These are phyloP conservation scores for Holothuria scabra DNA, from an alignment of 53 echinoderm and acorn worm genomes.

Conservation along the genomic window DNA sequence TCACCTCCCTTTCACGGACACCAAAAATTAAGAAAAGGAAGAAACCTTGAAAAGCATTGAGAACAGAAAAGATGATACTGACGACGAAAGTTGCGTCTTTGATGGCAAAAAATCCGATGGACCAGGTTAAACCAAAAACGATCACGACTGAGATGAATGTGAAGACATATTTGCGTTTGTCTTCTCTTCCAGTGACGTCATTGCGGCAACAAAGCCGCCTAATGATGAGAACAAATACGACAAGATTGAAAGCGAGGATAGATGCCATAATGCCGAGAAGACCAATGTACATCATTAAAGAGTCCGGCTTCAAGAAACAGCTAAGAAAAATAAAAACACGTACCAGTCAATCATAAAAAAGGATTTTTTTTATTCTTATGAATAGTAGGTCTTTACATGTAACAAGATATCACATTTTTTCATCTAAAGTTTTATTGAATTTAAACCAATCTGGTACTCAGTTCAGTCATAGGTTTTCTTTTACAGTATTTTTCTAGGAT, in stretches of 20 bases:
- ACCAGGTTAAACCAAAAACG: constrained; percentile 16
- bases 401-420: too few relatives aligned
- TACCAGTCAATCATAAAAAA: too few relatives aligned
- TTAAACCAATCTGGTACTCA: too few relatives aligned
- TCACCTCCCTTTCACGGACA: neutral
- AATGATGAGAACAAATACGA: constrained; percentile 7
- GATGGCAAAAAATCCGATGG: constrained; percentile 23
- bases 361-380: too few relatives aligned
- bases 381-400: too few relatives aligned
- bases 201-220: neutral
- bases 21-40: constrained; percentile 8
- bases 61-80: neutral
- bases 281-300: constrained; percentile 19
- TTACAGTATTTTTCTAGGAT: too few relatives aligned
- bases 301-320: constrained; percentile 22
- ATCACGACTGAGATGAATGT: neutral
- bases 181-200: too few relatives aligned
- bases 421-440: too few relatives aligned
- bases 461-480: too few relatives aligned
- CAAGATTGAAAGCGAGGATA: constrained; percentile 4
- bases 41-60: constrained; percentile 23
- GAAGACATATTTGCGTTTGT: neutral
- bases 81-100: neutral
- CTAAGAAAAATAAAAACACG: neutral
- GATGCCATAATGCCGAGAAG: constrained; percentile 6